Conservation (phyloP, 2,888 invertebrate genomes). For the Phrixothrix hirtus region DNA sequence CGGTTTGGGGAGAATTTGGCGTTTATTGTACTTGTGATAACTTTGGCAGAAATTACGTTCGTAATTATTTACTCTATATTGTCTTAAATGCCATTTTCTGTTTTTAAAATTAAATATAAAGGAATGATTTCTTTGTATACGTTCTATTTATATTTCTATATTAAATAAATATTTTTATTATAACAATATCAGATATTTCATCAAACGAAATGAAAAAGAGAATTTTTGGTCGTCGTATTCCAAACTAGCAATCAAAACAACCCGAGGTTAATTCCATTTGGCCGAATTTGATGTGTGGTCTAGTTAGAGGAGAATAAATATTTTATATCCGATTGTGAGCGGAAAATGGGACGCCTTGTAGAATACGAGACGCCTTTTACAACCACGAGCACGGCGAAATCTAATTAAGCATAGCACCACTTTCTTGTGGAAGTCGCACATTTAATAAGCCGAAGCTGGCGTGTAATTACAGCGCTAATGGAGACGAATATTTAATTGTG, state of each 20-base stretch:
- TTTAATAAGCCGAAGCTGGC: conserved; percentile 55
- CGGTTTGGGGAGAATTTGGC: conserved; percentile 42
- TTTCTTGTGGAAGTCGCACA: conserved; percentile 53
- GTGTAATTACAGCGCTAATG: conserved; percentile 56
- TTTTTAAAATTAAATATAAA: no score
- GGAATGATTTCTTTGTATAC: no score
- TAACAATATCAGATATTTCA: no score
- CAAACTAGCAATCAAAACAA: no score
- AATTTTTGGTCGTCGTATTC: no score
- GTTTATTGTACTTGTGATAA: conserved; percentile 31
- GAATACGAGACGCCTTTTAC: conserved; percentile 46
- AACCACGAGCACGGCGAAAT: conserved; percentile 48
- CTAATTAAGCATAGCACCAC: conserved; percentile 49
- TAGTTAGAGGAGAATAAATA: no score
- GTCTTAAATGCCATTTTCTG: no score
- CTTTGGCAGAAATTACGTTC: background rate
- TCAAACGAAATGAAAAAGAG: no score
- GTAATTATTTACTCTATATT: background rate
- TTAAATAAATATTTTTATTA: no score
- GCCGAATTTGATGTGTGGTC: no score
- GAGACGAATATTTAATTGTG: conserved; percentile 55
- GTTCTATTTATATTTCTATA: no score
- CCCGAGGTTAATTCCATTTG: no score
- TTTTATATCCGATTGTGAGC: conserved; percentile 3
- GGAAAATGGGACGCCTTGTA: conserved; percentile 18